Evolutionary conservation across 2,113 vertebrate genomes (phyloP).

Genomic region (Cichladusa arquata): DNA sequence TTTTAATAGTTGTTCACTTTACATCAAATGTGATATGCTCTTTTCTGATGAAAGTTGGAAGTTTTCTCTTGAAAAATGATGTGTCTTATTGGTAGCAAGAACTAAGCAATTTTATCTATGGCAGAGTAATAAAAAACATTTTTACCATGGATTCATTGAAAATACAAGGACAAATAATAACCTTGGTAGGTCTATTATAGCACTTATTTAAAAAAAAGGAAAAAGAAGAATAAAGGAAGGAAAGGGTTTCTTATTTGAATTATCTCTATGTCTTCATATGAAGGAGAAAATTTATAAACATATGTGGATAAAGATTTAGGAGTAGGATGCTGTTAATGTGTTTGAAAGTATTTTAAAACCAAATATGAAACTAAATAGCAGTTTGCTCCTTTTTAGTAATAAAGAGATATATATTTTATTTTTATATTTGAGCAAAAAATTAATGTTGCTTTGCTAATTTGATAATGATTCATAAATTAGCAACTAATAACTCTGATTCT

Average conservation of each 20-base stretch:
- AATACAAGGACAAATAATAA: conserved; percentile 76
- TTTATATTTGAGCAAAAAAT: not conserved
- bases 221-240: conserved; percentile 47
- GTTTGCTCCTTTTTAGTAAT: not conserved
- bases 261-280: conserved; percentile 11
- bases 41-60: conserved; percentile 65
- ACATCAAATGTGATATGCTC: conserved; percentile 42
- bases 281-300: conserved; percentile 53
- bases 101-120: conserved; percentile 74
- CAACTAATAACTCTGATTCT: not conserved
- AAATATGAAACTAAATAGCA: not conserved
- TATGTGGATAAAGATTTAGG: conserved; percentile 38
- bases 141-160: conserved; percentile 65
- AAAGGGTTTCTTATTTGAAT: conserved; percentile 68
- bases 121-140: conserved; percentile 75
- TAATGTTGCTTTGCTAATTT: not conserved
- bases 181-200: conserved; percentile 70
- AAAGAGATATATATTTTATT: not conserved
- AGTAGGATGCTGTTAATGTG: not conserved
- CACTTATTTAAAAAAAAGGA: conserved; percentile 37
- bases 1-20: conserved; percentile 56
- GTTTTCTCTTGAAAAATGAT: conserved; percentile 74
- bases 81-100: conserved; percentile 62
- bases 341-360: conserved; percentile 39
- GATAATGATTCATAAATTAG: not conserved